These are phyloP conservation scores for Anthonomus grandis DNA, from an alignment of 1,140 invertebrate species.

Conservation along the genomic window DNA sequence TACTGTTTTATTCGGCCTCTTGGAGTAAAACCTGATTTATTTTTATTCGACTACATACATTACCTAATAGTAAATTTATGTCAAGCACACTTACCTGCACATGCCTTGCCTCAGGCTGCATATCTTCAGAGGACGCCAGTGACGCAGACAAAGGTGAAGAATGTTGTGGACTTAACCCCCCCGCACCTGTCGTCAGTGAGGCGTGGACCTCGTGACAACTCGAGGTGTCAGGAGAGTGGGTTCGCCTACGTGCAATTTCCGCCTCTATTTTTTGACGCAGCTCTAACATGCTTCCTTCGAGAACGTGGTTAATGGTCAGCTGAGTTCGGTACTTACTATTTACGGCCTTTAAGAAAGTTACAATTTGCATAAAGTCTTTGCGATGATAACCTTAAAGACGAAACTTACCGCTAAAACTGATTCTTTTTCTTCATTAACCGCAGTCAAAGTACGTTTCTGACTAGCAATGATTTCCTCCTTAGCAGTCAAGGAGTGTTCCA, in stretches of 20 bases:
- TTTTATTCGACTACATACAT: not conserved
- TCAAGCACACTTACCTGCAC: constrained; percentile 47
- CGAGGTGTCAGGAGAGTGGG: constrained; percentile 42
- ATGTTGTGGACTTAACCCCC: constrained; percentile 48
- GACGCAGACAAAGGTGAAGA: constrained; percentile 55
- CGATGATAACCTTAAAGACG: not conserved
- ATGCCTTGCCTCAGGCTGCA: constrained; percentile 51
- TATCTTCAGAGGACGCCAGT: constrained; percentile 56
- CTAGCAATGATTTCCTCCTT: constrained; percentile 53
- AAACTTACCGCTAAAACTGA: constrained; percentile 23
- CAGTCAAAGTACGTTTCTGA: constrained; percentile 53
- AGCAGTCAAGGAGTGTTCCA: constrained; percentile 50
- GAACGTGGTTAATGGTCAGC: constrained; percentile 61
- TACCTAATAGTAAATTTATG: not conserved
- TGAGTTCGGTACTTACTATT: constrained; percentile 71
- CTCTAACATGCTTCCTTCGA: constrained; percentile 67
- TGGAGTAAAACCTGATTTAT: too few species aligned
- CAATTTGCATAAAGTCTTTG: not conserved
- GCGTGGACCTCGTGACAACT: constrained; percentile 51
- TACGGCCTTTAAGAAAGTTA: constrained; percentile 53
- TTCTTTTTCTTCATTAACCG: constrained; percentile 48
- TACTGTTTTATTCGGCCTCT: too few species aligned
- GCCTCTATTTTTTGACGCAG: constrained; percentile 55
- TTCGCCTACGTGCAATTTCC: constrained; percentile 25
- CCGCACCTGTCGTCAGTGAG: constrained; percentile 47